Evolutionary conservation across 2,888 invertebrate genomes (phyloP).

Genomic region (Capitulum mitella): DNA sequence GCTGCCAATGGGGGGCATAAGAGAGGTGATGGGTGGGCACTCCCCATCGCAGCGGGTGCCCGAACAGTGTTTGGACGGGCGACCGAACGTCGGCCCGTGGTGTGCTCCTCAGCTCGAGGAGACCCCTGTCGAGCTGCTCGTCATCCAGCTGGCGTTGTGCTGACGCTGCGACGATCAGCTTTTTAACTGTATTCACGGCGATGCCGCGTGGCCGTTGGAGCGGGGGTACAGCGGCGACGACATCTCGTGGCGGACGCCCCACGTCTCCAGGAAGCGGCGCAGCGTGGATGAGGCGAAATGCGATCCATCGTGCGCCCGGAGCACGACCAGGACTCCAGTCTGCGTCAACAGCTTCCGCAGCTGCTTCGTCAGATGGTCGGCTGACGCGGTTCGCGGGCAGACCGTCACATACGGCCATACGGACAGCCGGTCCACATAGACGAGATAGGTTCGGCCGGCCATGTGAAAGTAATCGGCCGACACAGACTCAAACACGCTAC

Average conservation of each 20-base stretch:
- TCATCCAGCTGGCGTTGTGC: not conserved
- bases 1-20: conserved; percentile 23
- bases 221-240: not conserved
- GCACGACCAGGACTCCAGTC: conserved; percentile 17
- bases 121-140: conserved; percentile 18
- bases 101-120: conserved; percentile 34
- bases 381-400: conserved; percentile 16
- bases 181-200: not conserved
- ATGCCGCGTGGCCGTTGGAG: conserved; percentile 26
- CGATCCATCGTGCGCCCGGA: conserved; percentile 27
- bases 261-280: not conserved
- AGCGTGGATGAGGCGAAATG: conserved; percentile 25
- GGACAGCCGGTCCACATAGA: conserved; percentile 27
- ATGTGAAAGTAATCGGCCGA: conserved; percentile 28
- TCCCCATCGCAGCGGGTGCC: conserved; percentile 4
- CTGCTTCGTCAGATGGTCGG: not conserved
- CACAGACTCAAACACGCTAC: conserved; percentile 24
- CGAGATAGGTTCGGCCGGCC: conserved; percentile 27
- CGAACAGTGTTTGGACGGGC: conserved; percentile 23
- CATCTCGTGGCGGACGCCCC: not conserved
- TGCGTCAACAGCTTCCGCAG: not conserved
- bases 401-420: conserved; percentile 26
- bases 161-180: not conserved
- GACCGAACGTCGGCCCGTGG: conserved; percentile 35
- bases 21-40: conserved; percentile 15